phyloP scores from a whole-genome alignment of 2,113 vertebrate genomes.

The Eulemur rufifrons region DNA sequence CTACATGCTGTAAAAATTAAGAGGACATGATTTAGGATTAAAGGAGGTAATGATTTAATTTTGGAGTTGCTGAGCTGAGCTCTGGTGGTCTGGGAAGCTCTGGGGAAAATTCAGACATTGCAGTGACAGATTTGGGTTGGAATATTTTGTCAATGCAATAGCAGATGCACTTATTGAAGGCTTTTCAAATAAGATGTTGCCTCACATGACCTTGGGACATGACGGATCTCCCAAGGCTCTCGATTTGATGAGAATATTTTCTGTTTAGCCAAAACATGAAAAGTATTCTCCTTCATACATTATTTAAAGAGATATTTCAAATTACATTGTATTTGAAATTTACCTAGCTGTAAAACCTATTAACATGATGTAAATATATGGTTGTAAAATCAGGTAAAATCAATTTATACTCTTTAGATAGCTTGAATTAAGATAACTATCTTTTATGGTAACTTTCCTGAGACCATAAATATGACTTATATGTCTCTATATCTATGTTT shows the following conservation, averaged over 20 bases:
- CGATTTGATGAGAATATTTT: neutral
- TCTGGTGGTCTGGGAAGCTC: slow-evolving; percentile 35
- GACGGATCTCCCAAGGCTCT: neutral
- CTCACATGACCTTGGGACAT: neutral
- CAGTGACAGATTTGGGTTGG: neutral
- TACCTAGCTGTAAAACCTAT: neutral
- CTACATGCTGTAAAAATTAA: slow-evolving; percentile 56
- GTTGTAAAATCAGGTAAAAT: slow-evolving; percentile 7
- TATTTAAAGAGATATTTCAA: slow-evolving; percentile 19
- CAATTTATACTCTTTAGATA: neutral
- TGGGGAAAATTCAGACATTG: neutral
- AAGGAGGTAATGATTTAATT: slow-evolving; percentile 47
- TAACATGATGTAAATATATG: neutral
- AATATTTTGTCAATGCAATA: neutral
- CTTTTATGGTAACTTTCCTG: slow-evolving; percentile 1
- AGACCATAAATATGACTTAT: neutral
- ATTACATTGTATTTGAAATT: neutral
- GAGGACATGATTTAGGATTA: slow-evolving; percentile 34
- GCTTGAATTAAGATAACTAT: neutral
- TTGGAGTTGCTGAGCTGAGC: slow-evolving; percentile 21
- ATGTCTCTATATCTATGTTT: neutral
- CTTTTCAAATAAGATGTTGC: neutral
- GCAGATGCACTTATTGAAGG: neutral
- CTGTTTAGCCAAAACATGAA: slow-evolving; percentile 1
- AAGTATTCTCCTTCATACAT: neutral